phyloP scores from a whole-genome alignment of 1,140 invertebrate genomes.

The Amyelois transitella region DNA sequence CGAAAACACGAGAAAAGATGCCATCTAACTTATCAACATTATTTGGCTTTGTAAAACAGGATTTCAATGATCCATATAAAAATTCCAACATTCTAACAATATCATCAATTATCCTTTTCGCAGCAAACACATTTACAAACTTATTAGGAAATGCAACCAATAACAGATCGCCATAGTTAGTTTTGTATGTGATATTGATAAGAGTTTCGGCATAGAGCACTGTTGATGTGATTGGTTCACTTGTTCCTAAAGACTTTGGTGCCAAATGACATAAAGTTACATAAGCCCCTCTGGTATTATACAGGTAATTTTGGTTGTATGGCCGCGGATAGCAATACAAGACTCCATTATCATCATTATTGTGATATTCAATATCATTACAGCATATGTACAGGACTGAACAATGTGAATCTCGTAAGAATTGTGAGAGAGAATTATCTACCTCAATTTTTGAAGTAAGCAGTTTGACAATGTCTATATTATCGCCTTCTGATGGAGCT shows the following conservation, averaged over 20 bases:
- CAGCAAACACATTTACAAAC: slow-evolving; percentile 50
- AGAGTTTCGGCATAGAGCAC: slow-evolving; percentile 71
- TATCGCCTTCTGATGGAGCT: slow-evolving; percentile 33
- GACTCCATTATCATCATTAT: slow-evolving; percentile 78
- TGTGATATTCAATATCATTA: slow-evolving; percentile 76
- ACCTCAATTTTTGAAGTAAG: slow-evolving; percentile 70
- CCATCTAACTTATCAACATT: slow-evolving; percentile 60
- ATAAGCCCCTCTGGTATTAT: slow-evolving; percentile 78
- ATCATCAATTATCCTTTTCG: slow-evolving; percentile 58
- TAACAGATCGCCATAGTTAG: slow-evolving; percentile 75
- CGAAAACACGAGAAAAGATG: slow-evolving; percentile 53
- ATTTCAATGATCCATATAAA: slow-evolving; percentile 56
- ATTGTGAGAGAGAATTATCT: slow-evolving; percentile 70
- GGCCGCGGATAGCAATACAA: slow-evolving; percentile 80
- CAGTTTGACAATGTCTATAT: slow-evolving; percentile 43
- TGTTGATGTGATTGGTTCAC: slow-evolving; percentile 75
- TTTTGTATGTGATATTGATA: slow-evolving; percentile 76
- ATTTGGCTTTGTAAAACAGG: slow-evolving; percentile 59
- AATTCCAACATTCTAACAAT: slow-evolving; percentile 65
- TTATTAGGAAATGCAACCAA: slow-evolving; percentile 67
- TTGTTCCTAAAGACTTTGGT: slow-evolving; percentile 75
- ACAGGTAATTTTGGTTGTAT: slow-evolving; percentile 76
- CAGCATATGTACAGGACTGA: slow-evolving; percentile 79
- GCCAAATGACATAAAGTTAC: slow-evolving; percentile 81
- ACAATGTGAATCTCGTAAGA: slow-evolving; percentile 74